A percentile compares a stretch with the other conserved stretches of the same genome.
Conservation (phyloP, 2,113 vertebrate genomes). For the Antechinus flavipes region DNA sequence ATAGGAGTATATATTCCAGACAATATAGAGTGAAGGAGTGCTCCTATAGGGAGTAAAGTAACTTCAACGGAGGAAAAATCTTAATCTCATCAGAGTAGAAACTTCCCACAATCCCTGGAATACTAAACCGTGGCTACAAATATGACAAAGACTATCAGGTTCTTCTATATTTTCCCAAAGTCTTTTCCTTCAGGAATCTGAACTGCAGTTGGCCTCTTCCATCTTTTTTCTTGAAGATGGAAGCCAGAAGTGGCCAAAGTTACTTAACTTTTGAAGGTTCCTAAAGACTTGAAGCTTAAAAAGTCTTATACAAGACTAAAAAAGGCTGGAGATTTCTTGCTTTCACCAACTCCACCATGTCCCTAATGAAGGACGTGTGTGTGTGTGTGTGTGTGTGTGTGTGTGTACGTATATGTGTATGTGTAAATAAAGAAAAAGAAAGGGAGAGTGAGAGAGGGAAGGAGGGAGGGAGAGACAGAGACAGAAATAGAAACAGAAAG, state of each 20-base stretch:
- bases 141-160: background rate
- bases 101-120: background rate
- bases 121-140: background rate
- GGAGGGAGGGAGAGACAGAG: no score
- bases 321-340: background rate
- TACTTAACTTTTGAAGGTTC: background rate
- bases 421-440: no score
- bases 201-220: background rate
- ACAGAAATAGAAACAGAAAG: no score
- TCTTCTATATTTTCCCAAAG: background rate
- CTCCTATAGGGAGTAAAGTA: background rate
- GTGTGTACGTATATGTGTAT: no score
- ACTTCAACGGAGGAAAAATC: background rate
- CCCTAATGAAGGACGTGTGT: background rate
- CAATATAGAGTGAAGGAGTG: background rate
- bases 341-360: background rate
- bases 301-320: background rate
- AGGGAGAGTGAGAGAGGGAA: no score
- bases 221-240: background rate
- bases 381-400: no score
- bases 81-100: background rate
- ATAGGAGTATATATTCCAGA: background rate
- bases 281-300: background rate
- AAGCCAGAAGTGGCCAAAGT: background rate
- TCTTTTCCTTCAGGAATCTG: background rate